A percentile compares a stretch with the other conserved stretches of the same genome.
Conservation (phyloP, 2,888 invertebrate species). For the Metellina segmentata region DNA sequence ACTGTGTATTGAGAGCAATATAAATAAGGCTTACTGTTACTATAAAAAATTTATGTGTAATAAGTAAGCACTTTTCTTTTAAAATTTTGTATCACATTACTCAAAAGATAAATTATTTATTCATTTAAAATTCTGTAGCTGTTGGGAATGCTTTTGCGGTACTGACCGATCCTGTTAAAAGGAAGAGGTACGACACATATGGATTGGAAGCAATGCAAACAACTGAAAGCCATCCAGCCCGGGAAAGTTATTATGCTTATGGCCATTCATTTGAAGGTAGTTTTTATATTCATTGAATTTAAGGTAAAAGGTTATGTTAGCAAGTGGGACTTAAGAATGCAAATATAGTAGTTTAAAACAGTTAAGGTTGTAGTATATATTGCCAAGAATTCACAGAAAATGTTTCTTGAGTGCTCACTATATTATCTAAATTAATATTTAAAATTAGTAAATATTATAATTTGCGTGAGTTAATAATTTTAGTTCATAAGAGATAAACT, state of each 20-base stretch:
- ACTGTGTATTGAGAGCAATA: no score
- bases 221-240: conserved; percentile 79
- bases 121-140: conserved; percentile 81
- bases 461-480: no score
- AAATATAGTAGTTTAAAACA: neutral
- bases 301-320: neutral
- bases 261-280: conserved; percentile 93
- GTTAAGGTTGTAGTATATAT: neutral
- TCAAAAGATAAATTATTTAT: no score
- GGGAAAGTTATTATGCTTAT: conserved; percentile 85
- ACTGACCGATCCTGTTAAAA: conserved; percentile 93
- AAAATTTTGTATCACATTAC: no score
- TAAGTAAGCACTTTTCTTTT: no score
- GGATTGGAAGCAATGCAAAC: conserved; percentile 87
- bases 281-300: conserved; percentile 25
- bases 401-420: no score
- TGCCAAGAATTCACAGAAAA: no score
- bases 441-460: no score
- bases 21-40: no score
- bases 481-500: no score
- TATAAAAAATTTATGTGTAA: no score
- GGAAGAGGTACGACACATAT: conserved; percentile 95
- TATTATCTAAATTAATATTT: no score
- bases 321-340: neutral
- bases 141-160: conserved; percentile 97